Conservation (phyloP, 2,888 invertebrate species). For the Drosophila meridionalis region DNA sequence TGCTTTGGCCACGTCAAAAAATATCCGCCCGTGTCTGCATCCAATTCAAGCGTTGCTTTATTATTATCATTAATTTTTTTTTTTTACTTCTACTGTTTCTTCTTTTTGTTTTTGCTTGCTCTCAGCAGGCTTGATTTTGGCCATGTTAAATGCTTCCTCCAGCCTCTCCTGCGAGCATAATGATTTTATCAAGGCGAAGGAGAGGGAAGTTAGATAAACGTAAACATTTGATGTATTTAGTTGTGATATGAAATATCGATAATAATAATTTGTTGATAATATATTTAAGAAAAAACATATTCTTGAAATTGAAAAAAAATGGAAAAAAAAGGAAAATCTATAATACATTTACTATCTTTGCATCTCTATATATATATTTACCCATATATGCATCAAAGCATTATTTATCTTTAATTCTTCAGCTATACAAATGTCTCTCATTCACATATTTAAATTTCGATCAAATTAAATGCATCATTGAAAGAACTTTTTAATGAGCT, state of each 20-base stretch:
- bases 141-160: conserved; percentile 6
- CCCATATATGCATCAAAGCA: too few species aligned
- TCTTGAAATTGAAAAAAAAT: too few species aligned
- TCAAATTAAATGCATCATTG: background rate
- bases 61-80: conserved; percentile 62
- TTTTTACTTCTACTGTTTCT: background rate
- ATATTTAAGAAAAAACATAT: background rate
- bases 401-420: too few species aligned
- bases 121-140: conserved; percentile 11
- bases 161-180: conserved; percentile 1
- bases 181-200: background rate
- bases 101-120: conserved; percentile 1
- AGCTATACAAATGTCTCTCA: background rate
- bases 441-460: background rate
- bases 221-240: background rate
- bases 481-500: conserved; percentile 28
- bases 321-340: too few species aligned
- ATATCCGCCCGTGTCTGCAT: conserved; percentile 81
- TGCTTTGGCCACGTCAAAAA: conserved; percentile 74
- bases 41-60: conserved; percentile 64
- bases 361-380: too few species aligned
- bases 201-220: background rate
- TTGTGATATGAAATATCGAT: background rate
- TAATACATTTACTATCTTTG: too few species aligned
- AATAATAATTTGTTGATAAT: background rate